A percentile compares a stretch with the other conserved stretches of the same genome.
Evolutionary conservation across 2,888 invertebrate genomes (phyloP).

Genomic region (Chaetoderma sp.): DNA sequence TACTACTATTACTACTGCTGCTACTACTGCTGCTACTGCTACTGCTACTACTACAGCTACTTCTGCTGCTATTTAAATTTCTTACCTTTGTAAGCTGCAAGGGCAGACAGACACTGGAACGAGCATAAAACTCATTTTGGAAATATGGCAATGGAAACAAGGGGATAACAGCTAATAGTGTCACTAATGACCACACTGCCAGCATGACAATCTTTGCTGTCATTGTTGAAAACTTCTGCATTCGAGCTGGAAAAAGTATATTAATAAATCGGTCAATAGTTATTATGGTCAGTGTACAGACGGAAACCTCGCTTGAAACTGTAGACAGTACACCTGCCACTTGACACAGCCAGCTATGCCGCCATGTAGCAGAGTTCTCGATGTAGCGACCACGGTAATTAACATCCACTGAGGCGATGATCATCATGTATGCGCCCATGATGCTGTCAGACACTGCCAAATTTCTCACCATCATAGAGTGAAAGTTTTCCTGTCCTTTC

Average conservation of each 20-base stretch:
- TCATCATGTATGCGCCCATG: conserved; percentile 59
- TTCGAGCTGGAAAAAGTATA: conserved; percentile 68
- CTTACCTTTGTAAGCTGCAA: conserved; percentile 53
- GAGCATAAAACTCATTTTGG: conserved; percentile 50
- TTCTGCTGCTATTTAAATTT: no score
- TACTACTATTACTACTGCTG: no score
- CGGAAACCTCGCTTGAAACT: conserved; percentile 59
- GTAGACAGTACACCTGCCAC: conserved; percentile 68
- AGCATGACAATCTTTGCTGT: conserved; percentile 62
- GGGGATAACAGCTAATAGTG: conserved; percentile 64
- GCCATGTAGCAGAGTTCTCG: conserved; percentile 55
- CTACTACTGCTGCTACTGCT: no score
- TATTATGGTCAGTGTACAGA: conserved; percentile 37
- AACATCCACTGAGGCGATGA: conserved; percentile 58
- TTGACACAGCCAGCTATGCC: conserved; percentile 61
- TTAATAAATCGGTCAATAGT: conserved; percentile 68
- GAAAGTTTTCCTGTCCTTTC: conserved; percentile 21
- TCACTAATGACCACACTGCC: conserved; percentile 62
- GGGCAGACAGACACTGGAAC: conserved; percentile 54
- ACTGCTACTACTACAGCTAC: no score
- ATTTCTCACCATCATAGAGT: conserved; percentile 51
- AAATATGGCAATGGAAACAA: conserved; percentile 54
- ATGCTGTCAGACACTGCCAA: conserved; percentile 56
- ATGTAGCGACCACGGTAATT: conserved; percentile 54
- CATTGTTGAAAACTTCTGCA: conserved; percentile 59